Conservation (phyloP, 2,888 invertebrate genomes). For the Hoplodrina ambigua region DNA sequence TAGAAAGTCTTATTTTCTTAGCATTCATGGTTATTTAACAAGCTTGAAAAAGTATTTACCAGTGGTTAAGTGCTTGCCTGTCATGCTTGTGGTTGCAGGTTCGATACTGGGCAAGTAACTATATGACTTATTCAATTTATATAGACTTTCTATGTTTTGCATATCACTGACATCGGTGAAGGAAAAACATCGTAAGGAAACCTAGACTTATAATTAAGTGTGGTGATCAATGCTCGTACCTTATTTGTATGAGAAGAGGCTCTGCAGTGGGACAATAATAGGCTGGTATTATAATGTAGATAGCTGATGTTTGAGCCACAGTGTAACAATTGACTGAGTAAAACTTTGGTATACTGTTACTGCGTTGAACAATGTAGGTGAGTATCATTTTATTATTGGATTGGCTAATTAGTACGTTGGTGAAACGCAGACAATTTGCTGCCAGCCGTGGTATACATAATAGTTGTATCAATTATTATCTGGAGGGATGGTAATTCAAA, state of each 20-base stretch:
- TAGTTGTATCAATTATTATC: constrained; percentile 10
- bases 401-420: constrained; percentile 15
- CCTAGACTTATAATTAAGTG: too few species aligned
- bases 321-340: neutral
- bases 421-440: neutral
- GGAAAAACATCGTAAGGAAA: too few species aligned
- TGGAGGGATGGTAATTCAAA: neutral
- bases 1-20: constrained; percentile 23
- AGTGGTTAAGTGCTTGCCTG: too few species aligned
- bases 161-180: too few species aligned
- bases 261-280: too few species aligned
- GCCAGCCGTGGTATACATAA: neutral
- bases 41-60: neutral
- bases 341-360: neutral
- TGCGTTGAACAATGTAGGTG: neutral
- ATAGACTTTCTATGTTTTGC: too few species aligned
- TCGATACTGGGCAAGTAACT: too few species aligned
- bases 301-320: neutral
- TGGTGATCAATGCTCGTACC: too few species aligned
- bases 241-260: too few species aligned
- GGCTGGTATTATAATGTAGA: neutral
- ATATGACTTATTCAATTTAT: too few species aligned
- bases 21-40: constrained; percentile 7
- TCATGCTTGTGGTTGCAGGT: too few species aligned
- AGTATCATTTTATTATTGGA: neutral